These are phyloP conservation scores for Zapornia atra DNA, from an alignment of 2,113 vertebrate genomes.

Conservation along the genomic window DNA sequence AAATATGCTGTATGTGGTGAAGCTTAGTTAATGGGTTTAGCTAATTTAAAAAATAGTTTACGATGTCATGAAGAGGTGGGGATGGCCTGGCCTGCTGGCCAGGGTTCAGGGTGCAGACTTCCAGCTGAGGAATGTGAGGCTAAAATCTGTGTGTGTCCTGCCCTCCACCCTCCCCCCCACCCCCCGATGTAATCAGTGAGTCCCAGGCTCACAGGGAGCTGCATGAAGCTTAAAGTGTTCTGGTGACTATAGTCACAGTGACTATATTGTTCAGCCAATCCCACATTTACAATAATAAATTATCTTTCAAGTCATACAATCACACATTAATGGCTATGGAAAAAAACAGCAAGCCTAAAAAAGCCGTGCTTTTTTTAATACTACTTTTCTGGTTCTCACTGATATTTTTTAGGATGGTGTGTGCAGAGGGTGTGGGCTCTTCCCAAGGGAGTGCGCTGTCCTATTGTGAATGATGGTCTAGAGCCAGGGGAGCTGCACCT, in stretches of 20 bases:
- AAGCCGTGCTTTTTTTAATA: neutral
- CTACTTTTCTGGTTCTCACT: neutral
- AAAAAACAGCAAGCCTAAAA: neutral
- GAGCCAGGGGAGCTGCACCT: neutral
- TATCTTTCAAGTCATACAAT: neutral
- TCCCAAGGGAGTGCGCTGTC: neutral
- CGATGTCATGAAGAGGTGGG: neutral
- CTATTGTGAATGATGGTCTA: neutral
- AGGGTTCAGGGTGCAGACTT: fast-evolving
- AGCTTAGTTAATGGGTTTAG: neutral
- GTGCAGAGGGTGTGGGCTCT: neutral
- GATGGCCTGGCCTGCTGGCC: too few relatives aligned
- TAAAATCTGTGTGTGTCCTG: neutral
- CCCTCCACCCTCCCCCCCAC: too few relatives aligned
- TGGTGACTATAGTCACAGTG: neutral
- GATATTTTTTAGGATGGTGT: neutral
- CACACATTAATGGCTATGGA: neutral
- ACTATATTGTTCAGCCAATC: neutral
- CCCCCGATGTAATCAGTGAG: neutral
- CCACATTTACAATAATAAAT: neutral
- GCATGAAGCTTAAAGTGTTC: neutral
- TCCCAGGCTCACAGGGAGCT: neutral
- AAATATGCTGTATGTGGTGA: neutral
- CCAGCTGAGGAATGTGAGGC: neutral
- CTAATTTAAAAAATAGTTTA: neutral